Base-by-base conservation (phyloP, 2,113 vertebrate species). In the Gymnorhina tibicen region DNA sequence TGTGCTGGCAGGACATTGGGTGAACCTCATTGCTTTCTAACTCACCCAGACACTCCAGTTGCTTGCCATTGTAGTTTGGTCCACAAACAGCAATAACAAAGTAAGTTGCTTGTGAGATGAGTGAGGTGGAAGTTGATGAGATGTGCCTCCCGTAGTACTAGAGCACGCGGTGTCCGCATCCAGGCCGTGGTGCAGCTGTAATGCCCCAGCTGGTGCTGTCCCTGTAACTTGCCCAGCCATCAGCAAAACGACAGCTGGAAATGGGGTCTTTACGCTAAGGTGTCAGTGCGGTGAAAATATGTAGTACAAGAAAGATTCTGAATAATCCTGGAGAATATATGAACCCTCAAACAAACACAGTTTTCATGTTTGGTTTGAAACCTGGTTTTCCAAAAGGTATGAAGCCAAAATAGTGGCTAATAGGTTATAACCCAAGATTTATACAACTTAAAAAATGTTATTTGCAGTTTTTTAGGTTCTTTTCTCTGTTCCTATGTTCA, bases 111-210 rank as follows among this genome's bases (percentile, higher is more conserved):
- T 68, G 49, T 59, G n/a, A 37, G 70, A 18, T 68, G 23, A 22
- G 13, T 18, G 64, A 64, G 47, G 42, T 68, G 41, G 19, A 69
- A 30, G n/a, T 16, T 50, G 60, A 9, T 41, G 6, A 52, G 85
- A 55, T 0, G 1, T 22, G 26, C 30, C 53, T 27, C 22, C 39
- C 3, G 5, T 33, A 7, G 52, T 35, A 21, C 35, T 6, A 0
- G 33, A 53, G 67, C 21, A 2, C 0, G 1, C 19, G 13, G 37
- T 46, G 69, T 49, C 76, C 50, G 7, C 30, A 35, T 27, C 44
- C 75, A 62, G 78, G 74, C 46, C 4, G 7, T 35, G 27, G 15
- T 26, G 32, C 49, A 85, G 80, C 62, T 70, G 39, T 21, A 42
- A 4, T 58, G 82, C 37, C 33, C 44, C 26, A 4, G 49, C 66